Base-by-base conservation (phyloP, 2,888 invertebrate genomes). In the Thymelicus sylvestris region DNA sequence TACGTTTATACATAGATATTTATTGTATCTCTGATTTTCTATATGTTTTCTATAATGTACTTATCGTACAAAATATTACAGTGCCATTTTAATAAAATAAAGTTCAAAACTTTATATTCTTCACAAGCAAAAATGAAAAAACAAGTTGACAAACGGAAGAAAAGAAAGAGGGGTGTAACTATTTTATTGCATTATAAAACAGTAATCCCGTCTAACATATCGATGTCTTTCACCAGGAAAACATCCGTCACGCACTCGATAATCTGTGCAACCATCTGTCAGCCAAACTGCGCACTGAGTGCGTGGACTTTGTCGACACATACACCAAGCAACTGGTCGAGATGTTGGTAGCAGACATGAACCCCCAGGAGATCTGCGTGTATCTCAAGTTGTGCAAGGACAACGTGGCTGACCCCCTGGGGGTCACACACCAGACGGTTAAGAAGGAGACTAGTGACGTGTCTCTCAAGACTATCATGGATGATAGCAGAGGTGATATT, bases 291-390 rank as follows among this genome's bases (percentile, higher is more conserved):
- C 92, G 90, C 31, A 84, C 88, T 0, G 95, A 97, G 86, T 98
- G 98, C 84, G 88, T 95, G 0, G 95, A 96, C 80, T 97, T 98
- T 78, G 96, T 98, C 0, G 94, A 96, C 76, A 94, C 95, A 0
- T 98, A 98, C 88, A 95, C 96, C 8, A 94, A 96, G 63, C 96
- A 97, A 82, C 90, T 98, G 39, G 91, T 98, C 8, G 97, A 98
- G 77, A 96, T 97, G 96, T 83, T 98, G 13, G 87, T 97, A 2
- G 96, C 96, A 15, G 96, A 98, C 81, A 95, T 98, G 78, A 78
- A 90, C 78, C 82, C 92, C 0, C 90, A 92, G 67, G 96, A 98
- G 90, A 95, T 98, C 55, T 98, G 98, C 82, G 95, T 95, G 0
- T 96, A 95, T 79, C 87, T 98, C 71, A 96, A 97, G 80, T 89